Conservation (phyloP, 2,797 vertebrate species). For the Iguana delicatissima region DNA sequence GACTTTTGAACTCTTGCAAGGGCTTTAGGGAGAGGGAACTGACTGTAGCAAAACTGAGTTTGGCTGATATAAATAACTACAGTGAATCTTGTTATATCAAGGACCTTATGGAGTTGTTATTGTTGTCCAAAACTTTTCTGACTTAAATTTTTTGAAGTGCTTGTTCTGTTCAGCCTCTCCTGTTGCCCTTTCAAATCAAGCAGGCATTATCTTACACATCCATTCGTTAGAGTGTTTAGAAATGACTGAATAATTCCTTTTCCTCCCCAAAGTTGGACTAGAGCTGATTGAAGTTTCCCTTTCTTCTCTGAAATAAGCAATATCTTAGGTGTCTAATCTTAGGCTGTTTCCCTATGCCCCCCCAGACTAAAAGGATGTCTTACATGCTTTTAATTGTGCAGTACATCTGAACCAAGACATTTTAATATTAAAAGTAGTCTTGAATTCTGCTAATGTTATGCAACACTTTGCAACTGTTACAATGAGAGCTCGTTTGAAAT, state of each 20-base stretch:
- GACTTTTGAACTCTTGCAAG: slow-evolving; percentile 80
- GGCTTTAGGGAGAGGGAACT: slow-evolving; percentile 73
- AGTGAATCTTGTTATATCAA: slow-evolving; percentile 68
- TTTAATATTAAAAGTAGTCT: not conserved
- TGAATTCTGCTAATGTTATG: not conserved
- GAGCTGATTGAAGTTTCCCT: not conserved
- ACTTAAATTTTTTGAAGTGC: slow-evolving; percentile 59
- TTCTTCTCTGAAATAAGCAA: not conserved
- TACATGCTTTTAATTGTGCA: not conserved
- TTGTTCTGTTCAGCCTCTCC: slow-evolving; percentile 30
- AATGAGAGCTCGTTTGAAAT: slow-evolving; percentile 10
- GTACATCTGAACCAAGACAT: not conserved
- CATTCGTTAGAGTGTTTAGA: not conserved
- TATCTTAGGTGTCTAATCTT: not conserved
- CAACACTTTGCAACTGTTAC: not conserved
- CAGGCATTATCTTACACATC: not conserved
- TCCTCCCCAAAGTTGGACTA: not conserved
- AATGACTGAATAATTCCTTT: not conserved
- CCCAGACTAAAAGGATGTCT: not conserved
- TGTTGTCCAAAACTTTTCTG: slow-evolving; percentile 54
- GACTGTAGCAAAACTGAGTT: slow-evolving; percentile 74
- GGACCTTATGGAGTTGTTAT: slow-evolving; percentile 56
- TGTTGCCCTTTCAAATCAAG: not conserved
- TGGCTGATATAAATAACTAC: slow-evolving; percentile 73
- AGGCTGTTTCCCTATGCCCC: not conserved